Conservation (phyloP, 1,140 invertebrate genomes). For the Bombus balteatus region DNA sequence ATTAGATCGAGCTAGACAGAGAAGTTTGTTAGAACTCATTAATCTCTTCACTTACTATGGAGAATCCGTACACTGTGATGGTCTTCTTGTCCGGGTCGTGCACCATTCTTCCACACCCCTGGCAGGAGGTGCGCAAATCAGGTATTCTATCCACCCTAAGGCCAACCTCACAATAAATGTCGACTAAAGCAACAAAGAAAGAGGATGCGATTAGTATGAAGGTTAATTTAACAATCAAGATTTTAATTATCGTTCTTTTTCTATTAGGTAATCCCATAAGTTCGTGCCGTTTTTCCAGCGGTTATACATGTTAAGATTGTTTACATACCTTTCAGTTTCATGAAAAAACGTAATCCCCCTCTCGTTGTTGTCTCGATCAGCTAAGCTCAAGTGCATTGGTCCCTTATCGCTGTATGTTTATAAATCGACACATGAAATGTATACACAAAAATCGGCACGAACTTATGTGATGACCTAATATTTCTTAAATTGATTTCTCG, state of each 20-base stretch:
- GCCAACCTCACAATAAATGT: conserved; percentile 87
- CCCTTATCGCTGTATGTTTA: too few species aligned
- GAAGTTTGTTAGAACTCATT: neutral
- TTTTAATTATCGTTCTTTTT: neutral
- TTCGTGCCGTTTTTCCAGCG: too few species aligned
- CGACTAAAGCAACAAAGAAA: conserved; percentile 80
- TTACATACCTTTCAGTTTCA: too few species aligned
- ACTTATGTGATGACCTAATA: too few species aligned
- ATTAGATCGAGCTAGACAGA: neutral
- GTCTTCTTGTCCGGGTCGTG: conserved; percentile 89
- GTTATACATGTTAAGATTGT: too few species aligned
- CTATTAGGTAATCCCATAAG: too few species aligned
- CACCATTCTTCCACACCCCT: conserved; percentile 93
- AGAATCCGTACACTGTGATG: conserved; percentile 94
- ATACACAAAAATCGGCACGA: too few species aligned
- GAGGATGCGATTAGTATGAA: neutral
- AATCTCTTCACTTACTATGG: conserved; percentile 84
- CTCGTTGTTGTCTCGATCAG: too few species aligned
- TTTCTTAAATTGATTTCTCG: too few species aligned
- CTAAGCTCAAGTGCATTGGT: too few species aligned
- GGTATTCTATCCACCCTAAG: conserved; percentile 77
- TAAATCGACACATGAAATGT: too few species aligned
- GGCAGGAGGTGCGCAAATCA: conserved; percentile 83
- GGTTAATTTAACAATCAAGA: neutral
- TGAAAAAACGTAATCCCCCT: too few species aligned